Evolutionary conservation across 2,113 vertebrate species (phyloP), one percentile per base, ranked within the genome.

Genomic region (Mandrillus leucophaeus): DNA sequence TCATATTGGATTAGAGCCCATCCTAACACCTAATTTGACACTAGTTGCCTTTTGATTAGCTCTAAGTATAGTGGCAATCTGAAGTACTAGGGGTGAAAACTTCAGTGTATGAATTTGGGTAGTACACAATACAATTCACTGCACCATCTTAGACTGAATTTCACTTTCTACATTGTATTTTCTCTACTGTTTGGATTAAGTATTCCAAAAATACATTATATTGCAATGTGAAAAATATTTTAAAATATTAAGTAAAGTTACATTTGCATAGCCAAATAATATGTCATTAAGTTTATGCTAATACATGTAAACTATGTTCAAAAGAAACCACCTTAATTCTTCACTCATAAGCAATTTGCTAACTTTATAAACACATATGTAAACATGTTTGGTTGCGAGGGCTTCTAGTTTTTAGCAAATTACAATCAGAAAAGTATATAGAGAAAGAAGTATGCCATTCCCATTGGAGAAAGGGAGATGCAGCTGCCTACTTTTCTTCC

Each of bases 151-250:
- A 68, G 5, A 23, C 45, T 90, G 48, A 27, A 16, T 78, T 93
- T 93, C 88, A 38, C 38, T 97, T 50, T 91, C 70, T 75, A 20
- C 4, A 4, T 66, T 92, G 12, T 57, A 89, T 92, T 92, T 92
- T 17, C 16, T 88, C 35, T 45, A 59, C 6, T 72, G 1, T 83
- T 57, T 79, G 25, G 7, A 82, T 88, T 88, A 96, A 64, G 5
- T 61, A 23, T 17, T 76, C 90, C 20, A 35, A 85, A 97, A 88
- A 85, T 73, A 45, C 6, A 88, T 61, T 64, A 61, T 20, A 32
- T 20, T 76, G 30, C 2, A 64, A 80, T 57, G 35, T 45, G 30
- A 75, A 93, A 91, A 66, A 59, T 55, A n/a, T 35, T 61, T 90
- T 38, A 59, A 32, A 84, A 93, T 78, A 87, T 70, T 70, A 83